Percentiles rank a stretch among this genome's conserved stretches.
Conservation (phyloP, 2,888 invertebrate genomes). For the Drosophila setosimentum region DNA sequence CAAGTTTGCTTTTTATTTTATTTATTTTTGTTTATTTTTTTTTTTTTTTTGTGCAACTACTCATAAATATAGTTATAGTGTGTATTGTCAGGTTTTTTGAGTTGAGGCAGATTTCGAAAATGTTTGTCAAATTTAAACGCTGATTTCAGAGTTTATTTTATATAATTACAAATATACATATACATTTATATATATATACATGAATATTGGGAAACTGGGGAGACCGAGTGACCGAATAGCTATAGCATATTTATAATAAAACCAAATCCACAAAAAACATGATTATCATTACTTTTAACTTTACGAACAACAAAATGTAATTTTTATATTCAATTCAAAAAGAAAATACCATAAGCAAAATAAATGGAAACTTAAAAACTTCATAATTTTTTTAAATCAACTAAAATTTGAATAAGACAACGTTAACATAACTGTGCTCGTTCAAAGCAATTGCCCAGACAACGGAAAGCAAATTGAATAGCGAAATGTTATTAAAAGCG, state of each 20-base stretch:
- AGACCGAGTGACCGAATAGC: conserved; percentile 62
- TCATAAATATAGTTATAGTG: conserved; percentile 49
- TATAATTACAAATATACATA: conserved; percentile 30
- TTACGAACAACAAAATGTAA: conserved; percentile 55
- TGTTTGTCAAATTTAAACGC: conserved; percentile 41
- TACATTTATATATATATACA: conserved; percentile 30
- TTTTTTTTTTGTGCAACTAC: conserved; percentile 34
- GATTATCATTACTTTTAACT: conserved; percentile 21
- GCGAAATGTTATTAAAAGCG: conserved; percentile 3
- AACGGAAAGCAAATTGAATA: neutral
- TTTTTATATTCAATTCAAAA: conserved; percentile 52
- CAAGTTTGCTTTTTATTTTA: conserved; percentile 12
- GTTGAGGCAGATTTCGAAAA: conserved; percentile 18
- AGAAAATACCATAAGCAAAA: conserved; percentile 31
- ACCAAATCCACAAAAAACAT: conserved; percentile 15
- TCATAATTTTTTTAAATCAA: neutral
- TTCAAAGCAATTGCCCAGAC: neutral
- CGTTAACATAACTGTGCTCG: neutral
- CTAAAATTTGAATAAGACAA: neutral
- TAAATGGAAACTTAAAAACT: conserved; percentile 36
- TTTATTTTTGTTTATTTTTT: conserved; percentile 14
- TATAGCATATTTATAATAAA: conserved; percentile 69
- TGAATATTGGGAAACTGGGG: conserved; percentile 42
- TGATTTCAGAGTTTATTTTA: conserved; percentile 71
- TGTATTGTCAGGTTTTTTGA: conserved; percentile 47